Base-by-base conservation (phyloP, 2,113 vertebrate species). In the Spea bombifrons region DNA sequence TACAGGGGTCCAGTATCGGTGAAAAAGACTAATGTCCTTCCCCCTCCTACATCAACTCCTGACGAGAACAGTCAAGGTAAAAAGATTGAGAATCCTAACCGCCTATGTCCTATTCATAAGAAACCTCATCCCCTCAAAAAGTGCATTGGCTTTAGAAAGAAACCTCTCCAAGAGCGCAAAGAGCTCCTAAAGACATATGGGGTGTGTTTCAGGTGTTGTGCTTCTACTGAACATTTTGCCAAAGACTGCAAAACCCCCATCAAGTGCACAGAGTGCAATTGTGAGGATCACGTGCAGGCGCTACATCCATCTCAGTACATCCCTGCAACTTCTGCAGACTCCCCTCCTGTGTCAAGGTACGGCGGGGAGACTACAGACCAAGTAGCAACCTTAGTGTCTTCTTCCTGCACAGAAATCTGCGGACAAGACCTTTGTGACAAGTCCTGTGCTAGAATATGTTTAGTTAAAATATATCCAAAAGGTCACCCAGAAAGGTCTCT, bases 361-460 rank as follows among this genome's bases (percentile, higher is more conserved):
- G 59, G 59, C 45, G n/a, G 71, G 55, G 71, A 72, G 52, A 53
- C 7, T 57, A 5, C 49, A 55, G 70, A 57, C n/a, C 71, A 73
- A 59, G 7, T 15, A 61, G 12, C 0, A 8, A 61, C 71, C 6
- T 3, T 8, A 10, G 55, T 61, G n/a, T 61, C 55, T 16, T 46
- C 30, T 46, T 61, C 44, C 46, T 73, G 55, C 15, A 61, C 55
- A 16, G 53, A 63, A n/a, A 44, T 61, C 7, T 45, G 55, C 9
- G 12, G 4, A 46, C 12, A 63, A 46, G 44, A 47, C 4, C 8
- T 57, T 15, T 46, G 30, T 47, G 55, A 63, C 43, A 73, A 63
- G 7, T 73, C 53, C 7, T 73, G 55, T 73, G 43, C 44, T 6
- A 59, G 47, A 10, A 73, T 73, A 63, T 61, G 55, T 4, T 8